phyloP scores from a whole-genome alignment of 2,888 invertebrate genomes.

The Slavum lentiscoides region DNA sequence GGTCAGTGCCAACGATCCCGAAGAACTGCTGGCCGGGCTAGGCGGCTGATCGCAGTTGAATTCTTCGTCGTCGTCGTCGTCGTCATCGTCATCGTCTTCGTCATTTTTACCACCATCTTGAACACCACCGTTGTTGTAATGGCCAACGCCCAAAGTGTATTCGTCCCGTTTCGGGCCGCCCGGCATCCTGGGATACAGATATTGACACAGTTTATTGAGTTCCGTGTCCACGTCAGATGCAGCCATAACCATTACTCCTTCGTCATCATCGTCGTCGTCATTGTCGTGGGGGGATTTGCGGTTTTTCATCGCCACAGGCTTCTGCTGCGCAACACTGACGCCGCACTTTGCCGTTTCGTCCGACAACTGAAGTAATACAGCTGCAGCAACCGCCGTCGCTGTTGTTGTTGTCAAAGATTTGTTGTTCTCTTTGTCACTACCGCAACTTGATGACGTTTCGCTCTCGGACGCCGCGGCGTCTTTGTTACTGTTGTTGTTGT shows the following conservation, averaged over 20 bases:
- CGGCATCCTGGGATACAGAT: conserved; percentile 58
- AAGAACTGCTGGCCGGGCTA: conserved; percentile 47
- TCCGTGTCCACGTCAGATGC: conserved; percentile 22
- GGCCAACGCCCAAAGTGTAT: background rate
- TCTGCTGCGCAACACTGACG: background rate
- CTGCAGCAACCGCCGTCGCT: conserved; percentile 55
- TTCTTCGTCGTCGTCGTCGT: conserved; percentile 37
- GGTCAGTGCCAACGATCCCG: conserved; percentile 55
- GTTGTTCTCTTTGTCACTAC: conserved; percentile 63
- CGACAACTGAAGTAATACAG: conserved; percentile 43
- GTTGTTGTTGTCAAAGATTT: conserved; percentile 4
- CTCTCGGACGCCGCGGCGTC: conserved; percentile 38
- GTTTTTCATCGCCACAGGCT: conserved; percentile 33
- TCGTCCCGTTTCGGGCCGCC: conserved; percentile 7
- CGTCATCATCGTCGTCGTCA: background rate
- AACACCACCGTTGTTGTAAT: background rate
- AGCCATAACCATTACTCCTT: background rate
- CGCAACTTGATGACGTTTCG: conserved; percentile 57
- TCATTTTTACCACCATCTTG: background rate
- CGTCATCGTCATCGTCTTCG: conserved; percentile 37
- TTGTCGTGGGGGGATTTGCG: conserved; percentile 1
- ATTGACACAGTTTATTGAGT: conserved; percentile 58
- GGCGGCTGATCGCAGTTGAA: conserved; percentile 39
- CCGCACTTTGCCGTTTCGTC: background rate
- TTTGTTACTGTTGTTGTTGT: background rate